These are phyloP conservation scores for Cydia amplana DNA, from an alignment of 1,140 invertebrate species.

Conservation along the genomic window DNA sequence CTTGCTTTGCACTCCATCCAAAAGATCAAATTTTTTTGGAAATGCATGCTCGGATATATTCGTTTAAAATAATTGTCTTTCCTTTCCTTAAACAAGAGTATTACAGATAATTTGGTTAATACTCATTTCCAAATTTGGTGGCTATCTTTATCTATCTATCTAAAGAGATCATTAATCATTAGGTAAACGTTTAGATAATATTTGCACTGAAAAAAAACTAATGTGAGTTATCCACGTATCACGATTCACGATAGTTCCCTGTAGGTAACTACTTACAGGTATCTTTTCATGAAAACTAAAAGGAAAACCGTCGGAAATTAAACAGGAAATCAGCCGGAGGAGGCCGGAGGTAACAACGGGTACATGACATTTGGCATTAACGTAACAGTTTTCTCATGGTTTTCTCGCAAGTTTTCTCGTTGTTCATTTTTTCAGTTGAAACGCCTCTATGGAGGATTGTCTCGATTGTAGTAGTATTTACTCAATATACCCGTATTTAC, in stretches of 20 bases:
- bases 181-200: no score
- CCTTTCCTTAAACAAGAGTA: no score
- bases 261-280: background rate
- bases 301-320: background rate
- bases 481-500: no score
- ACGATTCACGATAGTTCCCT: background rate
- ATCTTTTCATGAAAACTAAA: background rate
- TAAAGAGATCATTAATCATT: no score
- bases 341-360: background rate
- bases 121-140: no score
- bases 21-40: no score
- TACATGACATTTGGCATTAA: slow-evolving; percentile 10
- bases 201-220: background rate
- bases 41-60: no score
- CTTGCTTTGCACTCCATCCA: background rate
- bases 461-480: no score
- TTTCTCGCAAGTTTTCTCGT: background rate
- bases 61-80: no score
- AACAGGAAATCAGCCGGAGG: background rate
- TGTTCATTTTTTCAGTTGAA: background rate
- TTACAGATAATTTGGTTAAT: no score
- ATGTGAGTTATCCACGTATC: background rate
- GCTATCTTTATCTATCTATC: no score
- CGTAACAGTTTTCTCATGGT: background rate
- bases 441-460: background rate